Evolutionary conservation across 2,113 vertebrate genomes (phyloP), one percentile per base, ranked within the genome.

Genomic region (Theristicus caerulescens): DNA sequence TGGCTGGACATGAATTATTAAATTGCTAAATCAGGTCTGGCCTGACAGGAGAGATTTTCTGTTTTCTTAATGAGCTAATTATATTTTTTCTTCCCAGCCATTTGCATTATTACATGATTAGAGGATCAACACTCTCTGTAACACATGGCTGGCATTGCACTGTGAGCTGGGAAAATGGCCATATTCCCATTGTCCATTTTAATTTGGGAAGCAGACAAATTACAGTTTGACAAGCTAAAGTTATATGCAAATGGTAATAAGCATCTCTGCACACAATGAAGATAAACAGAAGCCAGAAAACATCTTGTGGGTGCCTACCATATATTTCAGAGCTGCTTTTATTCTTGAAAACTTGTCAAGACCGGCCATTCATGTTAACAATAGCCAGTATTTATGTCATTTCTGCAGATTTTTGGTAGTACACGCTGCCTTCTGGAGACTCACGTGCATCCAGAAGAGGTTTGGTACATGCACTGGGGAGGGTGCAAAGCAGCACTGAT

Each of bases 31-130:
- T 90, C 65, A 46, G 19, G 13, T 79, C 82, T 91, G 66, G 42
- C 61, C 49, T 87, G 73, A 82, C n/a, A 80, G 42, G 20, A 84
- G 27, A 74, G n/a, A 73, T 88, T 95, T 88, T 80, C 59, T 92
- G 10, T 93, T 84, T 93, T 85, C 85, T 93, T 95, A 82, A 96
- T 89, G 73, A 95, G 77, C 77, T 96, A 84, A 89, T 94, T 89
- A 55, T 59, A 44, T 61, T 91, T 89, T 92, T 88, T 76, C 47
- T 92, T 94, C 78, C 67, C 52, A 91, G 29, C 40, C 4, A 65
- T 92, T 96, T 79, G 36, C 54, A 93, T 95, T 93, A 86, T 85
- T 86, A 66, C 4, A 7, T 88, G 59, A 90, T 74, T 90, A 90
- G 70, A 77, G n/a, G 19, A 88, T 88, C 54, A 90, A 83, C 42